Base-by-base conservation (phyloP, 1,140 invertebrate species). In the Sinonovacula constricta region DNA sequence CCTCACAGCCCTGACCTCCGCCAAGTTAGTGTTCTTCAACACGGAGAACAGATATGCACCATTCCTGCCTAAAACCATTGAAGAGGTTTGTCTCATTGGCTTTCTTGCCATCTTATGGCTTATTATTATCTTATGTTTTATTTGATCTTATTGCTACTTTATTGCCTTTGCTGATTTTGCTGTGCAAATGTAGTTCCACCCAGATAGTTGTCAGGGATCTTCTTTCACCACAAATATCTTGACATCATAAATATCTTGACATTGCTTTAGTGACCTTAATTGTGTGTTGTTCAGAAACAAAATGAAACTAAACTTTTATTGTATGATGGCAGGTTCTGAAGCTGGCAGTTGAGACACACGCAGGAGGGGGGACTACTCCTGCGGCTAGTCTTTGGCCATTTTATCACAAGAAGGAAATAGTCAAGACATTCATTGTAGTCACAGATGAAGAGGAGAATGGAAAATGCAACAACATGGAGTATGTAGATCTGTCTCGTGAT, bases 371-470 rank as follows among this genome's bases (percentile, higher is more conserved):
- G 0, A 91, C 90, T 30, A 78, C 88, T 10, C 88, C 87, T 14
- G 90, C 89, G 10, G 88, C 88, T 36, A 86, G 86, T 79, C 68
- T 90, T 31, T 87, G 77, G 39, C 89, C 88, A 34, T 90, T 84
- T 59, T 90, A 88, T 60, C 76, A 86, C 15, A 79, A 82, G 5
- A 90, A 89, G 70, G 86, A 88, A 60, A 68, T 87, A 0, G 77
- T 90, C 0, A 90, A 90, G 68, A 91, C 90, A 31, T 86, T 91
- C 62, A 87, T 91, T 30, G 85, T 91, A 67, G 90, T 90, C 1
- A 91, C 90, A 30, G 90, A 91, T 83, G 90, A 91, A 67, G 89
- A 91, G 68, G 90, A 91, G 75, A 91, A 90, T 72, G 56, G 51
- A 30, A 51, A 59, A 26, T 30, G 12, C 31, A 14, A 82, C n/a